Evolutionary conservation across 2,113 vertebrate species (phyloP), one percentile per base, ranked within the genome.

Genomic region (Pyrgilauda ruficollis): DNA sequence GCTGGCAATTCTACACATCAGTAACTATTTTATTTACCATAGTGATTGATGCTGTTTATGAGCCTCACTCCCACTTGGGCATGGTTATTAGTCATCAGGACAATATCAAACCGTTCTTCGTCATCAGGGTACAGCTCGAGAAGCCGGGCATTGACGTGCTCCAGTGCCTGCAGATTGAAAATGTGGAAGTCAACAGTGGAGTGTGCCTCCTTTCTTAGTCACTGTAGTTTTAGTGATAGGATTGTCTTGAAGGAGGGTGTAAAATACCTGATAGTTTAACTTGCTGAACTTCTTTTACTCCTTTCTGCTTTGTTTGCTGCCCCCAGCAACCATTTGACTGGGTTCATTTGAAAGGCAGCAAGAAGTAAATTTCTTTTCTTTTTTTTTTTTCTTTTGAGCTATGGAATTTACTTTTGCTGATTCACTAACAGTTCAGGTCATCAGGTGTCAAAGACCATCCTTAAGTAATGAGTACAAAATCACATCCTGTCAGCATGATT

Each of bases 31-130:
- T 77, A 97, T 97, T 92, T 98, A 99, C 99, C 98, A 1, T 99
- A 99, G 97, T 99, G 98, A 98, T 99, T 99, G 94, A 99, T 99
- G 98, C 99, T 99, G 98, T 99, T 99, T 97, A 99, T 99, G 95
- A 99, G 99, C 63, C 99, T 98, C 78, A 99, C 99, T 88, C 99
- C 99, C 43, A 99, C 99, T 94, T 99, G 99, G 92, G 99, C 99
- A 69, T 99, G 99, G 97, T 99, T 99, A 97, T 99, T 99, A 76
- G 99, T 99, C 99, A 99, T 99, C 87, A 99, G 97, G 59, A 99
- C 99, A 66, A 99, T 98, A 97, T 99, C 99, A 97, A 99, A 99
- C 89, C 99, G 97, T 84, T 99, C 99, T 93, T 99, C 99, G 13
- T 98, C 99, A 23, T 98, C 98, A 5, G 99, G 99, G 92, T 99